phyloP scores from a whole-genome alignment of 2,113 vertebrate genomes.

The Sinocyclocheilus grahami region DNA sequence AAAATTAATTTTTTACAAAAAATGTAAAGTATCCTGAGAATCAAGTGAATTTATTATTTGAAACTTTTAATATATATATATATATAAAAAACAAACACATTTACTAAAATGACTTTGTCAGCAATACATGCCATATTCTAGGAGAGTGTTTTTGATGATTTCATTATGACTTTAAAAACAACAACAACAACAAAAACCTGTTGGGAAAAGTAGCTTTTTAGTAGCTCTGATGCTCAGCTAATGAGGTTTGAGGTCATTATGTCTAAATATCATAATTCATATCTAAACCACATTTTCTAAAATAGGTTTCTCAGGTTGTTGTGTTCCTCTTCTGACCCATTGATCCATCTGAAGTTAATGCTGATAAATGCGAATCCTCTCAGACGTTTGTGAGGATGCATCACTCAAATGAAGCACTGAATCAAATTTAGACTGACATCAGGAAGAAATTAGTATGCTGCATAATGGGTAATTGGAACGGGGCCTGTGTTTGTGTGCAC shows the following conservation, averaged over 20 bases:
- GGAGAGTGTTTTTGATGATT: background rate
- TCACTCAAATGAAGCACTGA: constrained; percentile 1
- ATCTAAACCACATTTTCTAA: background rate
- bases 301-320: background rate
- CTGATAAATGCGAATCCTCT: background rate
- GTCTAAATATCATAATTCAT: background rate
- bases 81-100: background rate
- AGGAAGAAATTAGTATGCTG: constrained; percentile 5
- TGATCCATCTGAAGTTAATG: background rate
- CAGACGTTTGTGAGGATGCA: background rate
- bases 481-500: background rate
- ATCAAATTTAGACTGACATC: constrained; percentile 20
- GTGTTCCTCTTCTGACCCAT: background rate
- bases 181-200: background rate
- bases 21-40: no score
- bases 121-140: background rate
- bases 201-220: background rate
- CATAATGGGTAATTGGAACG: background rate
- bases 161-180: background rate
- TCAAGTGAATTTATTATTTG: background rate
- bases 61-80: no score
- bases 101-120: background rate
- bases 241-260: background rate
- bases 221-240: background rate
- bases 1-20: background rate